Evolutionary conservation across 2,888 invertebrate species (phyloP).

Genomic region (Oscheius sp.): DNA sequence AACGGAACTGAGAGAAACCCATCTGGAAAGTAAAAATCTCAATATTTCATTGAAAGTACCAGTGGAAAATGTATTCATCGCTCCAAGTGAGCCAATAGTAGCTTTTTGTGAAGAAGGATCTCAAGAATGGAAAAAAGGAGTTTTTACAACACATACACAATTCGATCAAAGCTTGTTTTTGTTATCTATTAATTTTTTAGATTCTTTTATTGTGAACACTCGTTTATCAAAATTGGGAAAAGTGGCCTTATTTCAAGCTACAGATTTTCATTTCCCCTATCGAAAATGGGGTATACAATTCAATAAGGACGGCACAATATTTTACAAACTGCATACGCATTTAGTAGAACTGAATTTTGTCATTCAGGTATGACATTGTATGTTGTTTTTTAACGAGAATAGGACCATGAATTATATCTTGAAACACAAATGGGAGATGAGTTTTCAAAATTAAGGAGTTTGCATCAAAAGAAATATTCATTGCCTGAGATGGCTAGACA

Average conservation of each 20-base stretch:
- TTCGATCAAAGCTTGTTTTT: conserved; percentile 51
- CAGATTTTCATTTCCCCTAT: conserved; percentile 55
- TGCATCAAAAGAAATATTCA: conserved; percentile 49
- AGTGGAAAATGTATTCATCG: conserved; percentile 52
- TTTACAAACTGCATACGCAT: conserved; percentile 43
- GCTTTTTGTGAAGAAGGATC: conserved; percentile 46
- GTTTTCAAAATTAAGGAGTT: conserved; percentile 47
- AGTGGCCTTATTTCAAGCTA: conserved; percentile 48
- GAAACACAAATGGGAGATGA: conserved; percentile 54
- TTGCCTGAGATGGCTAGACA: conserved; percentile 40
- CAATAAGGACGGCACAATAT: conserved; percentile 36
- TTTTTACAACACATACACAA: conserved; percentile 53
- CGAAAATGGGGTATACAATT: conserved; percentile 48
- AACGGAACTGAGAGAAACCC: conserved; percentile 36
- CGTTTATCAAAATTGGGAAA: conserved; percentile 50
- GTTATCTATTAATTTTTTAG: conserved; percentile 21
- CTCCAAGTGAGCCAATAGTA: conserved; percentile 48
- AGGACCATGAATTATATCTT: conserved; percentile 45
- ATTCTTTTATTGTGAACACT: conserved; percentile 48
- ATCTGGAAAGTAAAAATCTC: conserved; percentile 42
- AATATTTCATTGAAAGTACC: conserved; percentile 49
- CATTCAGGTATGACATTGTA: conserved; percentile 33
- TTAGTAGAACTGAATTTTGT: conserved; percentile 50
- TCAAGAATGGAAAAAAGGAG: conserved; percentile 51
- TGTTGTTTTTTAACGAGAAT: neutral